phyloP scores from a whole-genome alignment of 2,797 vertebrate genomes.

The Hippoglossus hippoglossus region DNA sequence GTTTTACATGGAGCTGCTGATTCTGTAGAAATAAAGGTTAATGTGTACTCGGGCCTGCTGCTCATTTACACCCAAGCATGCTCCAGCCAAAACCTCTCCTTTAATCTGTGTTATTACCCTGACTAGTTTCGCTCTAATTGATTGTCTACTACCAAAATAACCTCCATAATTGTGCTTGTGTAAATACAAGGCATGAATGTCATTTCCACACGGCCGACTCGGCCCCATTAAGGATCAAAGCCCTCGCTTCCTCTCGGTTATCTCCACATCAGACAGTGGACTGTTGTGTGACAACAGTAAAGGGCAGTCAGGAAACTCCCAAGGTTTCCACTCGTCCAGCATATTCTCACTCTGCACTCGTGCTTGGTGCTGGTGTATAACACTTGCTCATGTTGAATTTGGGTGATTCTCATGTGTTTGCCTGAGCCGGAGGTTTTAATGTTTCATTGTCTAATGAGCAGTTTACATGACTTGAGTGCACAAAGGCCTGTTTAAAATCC shows the following conservation, averaged over 20 bases:
- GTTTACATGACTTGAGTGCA: constrained; percentile 1
- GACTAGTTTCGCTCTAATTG: constrained; percentile 76
- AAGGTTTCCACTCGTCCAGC: constrained; percentile 38
- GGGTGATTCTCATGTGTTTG: no score
- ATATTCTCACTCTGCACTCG: constrained; percentile 12
- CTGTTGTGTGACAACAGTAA: constrained; percentile 62
- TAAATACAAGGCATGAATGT: constrained; percentile 74
- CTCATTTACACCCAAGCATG: constrained; percentile 55
- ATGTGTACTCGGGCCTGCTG: constrained; percentile 16
- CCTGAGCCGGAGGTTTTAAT: constrained; percentile 4
- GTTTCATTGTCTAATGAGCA: constrained; percentile 1
- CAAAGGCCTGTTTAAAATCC: constrained; percentile 17
- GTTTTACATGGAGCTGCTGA: constrained; percentile 11
- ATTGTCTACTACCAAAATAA: constrained; percentile 74
- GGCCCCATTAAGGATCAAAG: constrained; percentile 81
- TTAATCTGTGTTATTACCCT: constrained; percentile 62
- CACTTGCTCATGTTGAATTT: neutral
- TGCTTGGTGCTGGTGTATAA: neutral
- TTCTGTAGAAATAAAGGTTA: constrained; percentile 28
- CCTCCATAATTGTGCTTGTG: constrained; percentile 74
- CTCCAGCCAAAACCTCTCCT: constrained; percentile 54
- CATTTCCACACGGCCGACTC: constrained; percentile 70
- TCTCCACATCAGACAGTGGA: constrained; percentile 73
- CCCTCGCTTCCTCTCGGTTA: constrained; percentile 68
- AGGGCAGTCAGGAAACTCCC: constrained; percentile 43